Conservation (phyloP, 2,113 vertebrate species). For the Pollimyrus isidori region DNA sequence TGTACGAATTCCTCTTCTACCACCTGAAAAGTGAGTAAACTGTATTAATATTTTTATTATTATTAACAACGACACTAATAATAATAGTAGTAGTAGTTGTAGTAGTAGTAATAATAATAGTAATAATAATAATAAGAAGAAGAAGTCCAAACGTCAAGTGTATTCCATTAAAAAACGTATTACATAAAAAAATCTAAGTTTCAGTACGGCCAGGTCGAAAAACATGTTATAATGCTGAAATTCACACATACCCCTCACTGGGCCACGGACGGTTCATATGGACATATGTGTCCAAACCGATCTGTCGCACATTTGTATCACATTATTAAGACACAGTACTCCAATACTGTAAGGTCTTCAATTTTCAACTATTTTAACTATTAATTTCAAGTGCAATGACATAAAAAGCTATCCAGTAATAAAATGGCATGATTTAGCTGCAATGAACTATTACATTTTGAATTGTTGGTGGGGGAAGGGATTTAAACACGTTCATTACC, state of each 20-base stretch:
- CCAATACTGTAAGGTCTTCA: not conserved
- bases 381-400: not conserved
- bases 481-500: not conserved
- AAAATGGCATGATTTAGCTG: not conserved
- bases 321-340: not conserved
- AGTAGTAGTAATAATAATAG: not conserved
- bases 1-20: not conserved
- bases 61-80: too few species aligned
- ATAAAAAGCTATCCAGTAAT: not conserved
- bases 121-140: not conserved
- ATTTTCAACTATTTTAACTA: not conserved
- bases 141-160: not conserved
- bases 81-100: not conserved
- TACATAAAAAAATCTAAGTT: not conserved
- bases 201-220: not conserved
- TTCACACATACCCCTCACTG: not conserved
- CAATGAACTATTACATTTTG: not conserved
- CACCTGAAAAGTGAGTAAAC: not conserved
- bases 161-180: not conserved
- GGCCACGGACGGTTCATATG: not conserved
- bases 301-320: not conserved
- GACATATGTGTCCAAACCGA: not conserved
- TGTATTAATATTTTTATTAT: not conserved
- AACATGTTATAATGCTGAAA: not conserved
- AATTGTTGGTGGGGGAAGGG: not conserved